Evolutionary conservation across 35 echinoderm and acorn worm genomes (phyloP), one percentile per base, ranked within the genome.

Genomic region (Hemicentrotus pulcherrimus): DNA sequence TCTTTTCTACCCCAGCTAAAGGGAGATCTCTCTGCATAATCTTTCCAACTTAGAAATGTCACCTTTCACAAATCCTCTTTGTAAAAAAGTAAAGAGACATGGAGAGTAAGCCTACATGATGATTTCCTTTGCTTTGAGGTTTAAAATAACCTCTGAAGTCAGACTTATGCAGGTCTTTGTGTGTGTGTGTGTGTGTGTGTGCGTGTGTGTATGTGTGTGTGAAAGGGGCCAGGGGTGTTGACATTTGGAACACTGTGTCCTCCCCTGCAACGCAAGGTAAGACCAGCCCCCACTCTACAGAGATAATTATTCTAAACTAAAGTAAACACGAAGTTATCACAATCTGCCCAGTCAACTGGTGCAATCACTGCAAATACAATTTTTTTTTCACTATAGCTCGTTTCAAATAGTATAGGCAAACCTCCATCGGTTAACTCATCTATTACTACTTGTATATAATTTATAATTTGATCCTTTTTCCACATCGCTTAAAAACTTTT

Each of bases 41-140:
- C 65, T 78, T 78, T 18, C 22, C 22, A 78, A 78, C 18, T 24
- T 78, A 78, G 65, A 78, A 70, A 78, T 78, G 65, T 78, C 65
- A 78, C 65, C 65, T 28, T 8, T 78, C 65, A 78, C 28, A 78
- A 78, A 78, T 78, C 65, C 65, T 78, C 65, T 78, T 78, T 78
- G 65, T 28, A 78, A 28, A 78, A 59, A 78, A 78, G 65, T 22
- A 78, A 78, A 78, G 65, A n/a, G 65, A 78, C 6, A 78, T 78
- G 18, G 19, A n/a, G 52, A 59, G 52, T 11, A 78, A 78, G 65
- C 65, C 65, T 78, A n/a, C 65, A 78, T 4, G 65, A 78, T 78
- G 65, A 78, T 78, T 78, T 78, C 65, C 65, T 78, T n/a, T 78
- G 65, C 65, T 78, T 78, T 78, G 65, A n/a, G 65, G 19, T 78